phyloP scores from a whole-genome alignment of 2,113 vertebrate species.

The Eretmochelys imbricata region DNA sequence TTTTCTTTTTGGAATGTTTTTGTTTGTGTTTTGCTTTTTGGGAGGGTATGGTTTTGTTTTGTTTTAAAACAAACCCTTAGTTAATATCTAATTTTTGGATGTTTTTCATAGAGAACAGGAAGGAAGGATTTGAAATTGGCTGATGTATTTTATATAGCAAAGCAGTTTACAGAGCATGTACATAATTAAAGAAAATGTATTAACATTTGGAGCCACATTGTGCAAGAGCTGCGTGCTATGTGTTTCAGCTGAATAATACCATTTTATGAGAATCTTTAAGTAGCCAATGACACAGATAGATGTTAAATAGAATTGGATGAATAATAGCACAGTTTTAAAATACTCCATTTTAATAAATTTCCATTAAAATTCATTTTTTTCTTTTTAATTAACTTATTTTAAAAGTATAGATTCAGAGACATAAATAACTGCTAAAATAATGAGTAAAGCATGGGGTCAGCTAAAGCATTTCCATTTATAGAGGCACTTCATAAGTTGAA shows the following conservation, averaged over 20 bases:
- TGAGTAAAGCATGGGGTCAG: not conserved
- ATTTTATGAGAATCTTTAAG: constrained; percentile 49
- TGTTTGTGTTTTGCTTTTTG: not conserved
- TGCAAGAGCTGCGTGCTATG: constrained; percentile 31
- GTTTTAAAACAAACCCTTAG: not conserved
- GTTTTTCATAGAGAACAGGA: not conserved
- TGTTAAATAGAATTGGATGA: constrained; percentile 58
- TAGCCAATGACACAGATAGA: constrained; percentile 52
- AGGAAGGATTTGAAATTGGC: not conserved
- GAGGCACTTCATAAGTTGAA: not conserved
- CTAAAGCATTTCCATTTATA: not conserved
- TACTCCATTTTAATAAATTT: constrained; percentile 31
- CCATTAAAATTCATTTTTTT: constrained; percentile 38
- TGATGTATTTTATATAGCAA: not conserved
- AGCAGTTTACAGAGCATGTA: not conserved
- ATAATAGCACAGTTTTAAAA: constrained; percentile 50
- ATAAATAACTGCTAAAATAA: not conserved
- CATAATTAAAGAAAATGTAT: not conserved
- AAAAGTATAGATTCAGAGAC: constrained; percentile 11
- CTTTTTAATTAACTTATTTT: constrained; percentile 8
- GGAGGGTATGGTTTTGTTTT: not conserved
- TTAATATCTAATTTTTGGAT: not conserved
- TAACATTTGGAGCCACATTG: constrained; percentile 32
- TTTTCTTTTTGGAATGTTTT: not conserved
- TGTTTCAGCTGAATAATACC: constrained; percentile 52